phyloP scores from a whole-genome alignment of 2,113 vertebrate genomes.

The mouse (Mus musculus) region DNA sequence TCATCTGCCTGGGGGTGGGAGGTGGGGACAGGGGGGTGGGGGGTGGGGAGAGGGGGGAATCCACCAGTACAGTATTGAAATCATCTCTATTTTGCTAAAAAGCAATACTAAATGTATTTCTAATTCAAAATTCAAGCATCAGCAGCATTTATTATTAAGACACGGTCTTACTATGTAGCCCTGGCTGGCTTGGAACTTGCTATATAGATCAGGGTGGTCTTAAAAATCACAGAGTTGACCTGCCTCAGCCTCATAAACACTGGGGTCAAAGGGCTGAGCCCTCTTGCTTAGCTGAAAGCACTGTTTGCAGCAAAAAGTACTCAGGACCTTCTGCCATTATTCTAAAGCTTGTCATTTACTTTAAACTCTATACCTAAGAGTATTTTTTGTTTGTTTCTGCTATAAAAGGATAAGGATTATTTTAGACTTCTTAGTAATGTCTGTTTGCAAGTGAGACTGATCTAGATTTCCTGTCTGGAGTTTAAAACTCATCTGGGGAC shows the following conservation, averaged over 20 bases:
- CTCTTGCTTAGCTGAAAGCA: background rate
- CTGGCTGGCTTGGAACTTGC: background rate
- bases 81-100: background rate
- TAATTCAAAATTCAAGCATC: conserved; percentile 4
- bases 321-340: background rate
- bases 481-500: background rate
- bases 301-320: background rate
- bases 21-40: too few relatives aligned
- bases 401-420: background rate
- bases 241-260: background rate
- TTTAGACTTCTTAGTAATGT: conserved; percentile 30
- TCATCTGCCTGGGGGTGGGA: too few relatives aligned
- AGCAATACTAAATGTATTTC: background rate
- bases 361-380: background rate
- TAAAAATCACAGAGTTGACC: background rate
- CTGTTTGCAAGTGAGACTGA: conserved; percentile 4
- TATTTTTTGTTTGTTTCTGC: background rate
- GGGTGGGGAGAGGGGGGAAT: too few relatives aligned
- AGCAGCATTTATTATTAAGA: background rate
- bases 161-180: background rate
- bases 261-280: background rate
- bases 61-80: background rate
- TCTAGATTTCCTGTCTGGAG: background rate
- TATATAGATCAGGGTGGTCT: background rate
- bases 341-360: background rate